phyloP scores from a whole-genome alignment of 2,113 vertebrate genomes.

The Elanoides forficatus region DNA sequence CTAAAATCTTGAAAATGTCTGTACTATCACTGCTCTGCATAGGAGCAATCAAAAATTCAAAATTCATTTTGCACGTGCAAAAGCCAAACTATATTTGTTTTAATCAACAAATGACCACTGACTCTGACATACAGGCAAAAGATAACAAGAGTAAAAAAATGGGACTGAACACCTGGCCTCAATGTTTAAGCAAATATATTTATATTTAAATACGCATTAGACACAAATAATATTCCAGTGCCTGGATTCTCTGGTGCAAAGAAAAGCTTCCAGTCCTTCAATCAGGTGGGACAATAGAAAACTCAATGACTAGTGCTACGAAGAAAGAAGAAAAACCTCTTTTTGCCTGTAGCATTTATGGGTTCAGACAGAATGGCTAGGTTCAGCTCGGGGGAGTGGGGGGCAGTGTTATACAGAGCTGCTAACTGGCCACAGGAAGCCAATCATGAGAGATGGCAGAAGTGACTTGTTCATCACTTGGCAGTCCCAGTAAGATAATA shows the following conservation, averaged over 20 bases:
- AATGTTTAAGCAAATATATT: background rate
- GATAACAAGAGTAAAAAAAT: background rate
- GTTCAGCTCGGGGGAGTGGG: background rate
- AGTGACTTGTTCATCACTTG: background rate
- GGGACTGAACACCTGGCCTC: background rate
- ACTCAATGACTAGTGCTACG: background rate
- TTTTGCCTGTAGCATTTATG: background rate
- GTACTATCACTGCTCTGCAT: background rate
- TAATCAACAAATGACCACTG: background rate
- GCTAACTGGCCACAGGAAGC: background rate
- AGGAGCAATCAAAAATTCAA: background rate
- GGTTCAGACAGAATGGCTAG: background rate
- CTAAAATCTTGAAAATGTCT: background rate
- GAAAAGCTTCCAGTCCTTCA: background rate
- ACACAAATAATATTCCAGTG: background rate
- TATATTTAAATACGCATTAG: background rate
- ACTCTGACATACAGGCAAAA: background rate
- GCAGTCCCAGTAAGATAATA: background rate
- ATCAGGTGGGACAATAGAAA: background rate
- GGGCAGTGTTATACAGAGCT: background rate
- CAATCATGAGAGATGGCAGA: background rate
- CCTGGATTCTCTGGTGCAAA: background rate
- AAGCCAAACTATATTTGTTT: background rate
- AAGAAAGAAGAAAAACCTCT: background rate
- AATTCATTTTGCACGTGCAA: background rate